Evolutionary conservation across 2,888 invertebrate species (phyloP), one percentile per base, ranked within the genome.

Genomic region (Pollenia griseotomentosa): DNA sequence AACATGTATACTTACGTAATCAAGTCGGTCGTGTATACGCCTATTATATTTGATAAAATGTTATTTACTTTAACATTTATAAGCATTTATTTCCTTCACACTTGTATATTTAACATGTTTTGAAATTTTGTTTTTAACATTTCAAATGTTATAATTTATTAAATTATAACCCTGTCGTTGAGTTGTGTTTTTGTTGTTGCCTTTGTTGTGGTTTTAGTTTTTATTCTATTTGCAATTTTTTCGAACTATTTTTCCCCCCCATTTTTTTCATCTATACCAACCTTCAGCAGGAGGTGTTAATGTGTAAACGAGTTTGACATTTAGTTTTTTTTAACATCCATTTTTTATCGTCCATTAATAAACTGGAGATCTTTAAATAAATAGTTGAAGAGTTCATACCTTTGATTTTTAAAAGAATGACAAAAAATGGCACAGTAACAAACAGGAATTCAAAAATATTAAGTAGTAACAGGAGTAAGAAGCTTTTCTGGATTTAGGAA

Each of bases 61-160:
- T 16, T 63, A 63, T 63, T 63, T 63, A 16, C 42, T 63, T 63
- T 10, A 42, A 16, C 16, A 63, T 61, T 61, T 61, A n/a, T 40
- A 40, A 55, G 40, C 40, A 40, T 63, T 63, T n/a, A 7, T 19
- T 55, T 12, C 19, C 10, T 63, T 42, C 16, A 63, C 63, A 40
- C 63, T 48, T 19, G 14, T 16, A 16, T 63, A 7, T 10, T 44
- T 42, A 44, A 63, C 16, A 16, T 16, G 16, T 44, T 7, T 46
- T 12, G 9, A 19, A 33, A 10, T 46, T 19, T 12, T 57, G 16
- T 59, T 33, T 46, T 40, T 53, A 14, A 44, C 61, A 80, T 63
- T 78, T 63, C 10, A 53, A 57, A 81, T 68, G 44, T 77, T 44
- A 83, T 82, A 71, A 86, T 79, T 81, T 73, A 66, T 70, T 80